These are phyloP conservation scores for Characodon lateralis DNA, from an alignment of 2,797 vertebrate genomes.

Conservation along the genomic window DNA sequence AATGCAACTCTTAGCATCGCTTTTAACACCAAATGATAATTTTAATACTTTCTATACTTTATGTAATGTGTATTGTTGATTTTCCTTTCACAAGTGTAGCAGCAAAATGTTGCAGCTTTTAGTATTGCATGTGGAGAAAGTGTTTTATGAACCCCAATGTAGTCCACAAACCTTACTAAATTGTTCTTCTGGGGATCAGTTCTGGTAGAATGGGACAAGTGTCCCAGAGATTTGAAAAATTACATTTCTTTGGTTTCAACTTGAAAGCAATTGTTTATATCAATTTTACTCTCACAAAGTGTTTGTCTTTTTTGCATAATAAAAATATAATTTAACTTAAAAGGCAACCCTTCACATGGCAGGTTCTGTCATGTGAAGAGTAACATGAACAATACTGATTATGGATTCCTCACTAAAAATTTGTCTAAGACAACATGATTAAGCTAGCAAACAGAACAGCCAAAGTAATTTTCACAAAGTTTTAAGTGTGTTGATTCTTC, in stretches of 20 bases:
- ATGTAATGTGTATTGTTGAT: neutral
- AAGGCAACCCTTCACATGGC: neutral
- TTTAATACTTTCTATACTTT: neutral
- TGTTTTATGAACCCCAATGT: neutral
- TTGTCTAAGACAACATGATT: neutral
- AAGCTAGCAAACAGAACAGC: conserved; percentile 45
- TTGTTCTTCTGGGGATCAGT: neutral
- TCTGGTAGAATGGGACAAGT: neutral
- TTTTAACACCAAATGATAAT: neutral
- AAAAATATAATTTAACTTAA: neutral
- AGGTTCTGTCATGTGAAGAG: neutral
- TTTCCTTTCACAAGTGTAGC: neutral
- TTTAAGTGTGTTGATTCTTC: conserved; percentile 49
- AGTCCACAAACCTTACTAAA: neutral
- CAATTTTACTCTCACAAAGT: neutral
- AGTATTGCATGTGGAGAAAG: neutral
- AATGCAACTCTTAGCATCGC: neutral
- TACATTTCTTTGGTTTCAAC: neutral
- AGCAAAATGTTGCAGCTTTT: neutral
- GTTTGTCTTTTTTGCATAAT: neutral
- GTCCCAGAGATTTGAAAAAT: neutral
- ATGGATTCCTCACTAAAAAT: neutral
- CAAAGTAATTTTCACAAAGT: conserved; percentile 33
- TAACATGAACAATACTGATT: neutral
- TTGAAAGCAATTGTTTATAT: neutral